Evolutionary conservation across 2,797 vertebrate genomes (phyloP), one percentile per base, ranked within the genome.

Genomic region (Acrocephalus scirpaceus): DNA sequence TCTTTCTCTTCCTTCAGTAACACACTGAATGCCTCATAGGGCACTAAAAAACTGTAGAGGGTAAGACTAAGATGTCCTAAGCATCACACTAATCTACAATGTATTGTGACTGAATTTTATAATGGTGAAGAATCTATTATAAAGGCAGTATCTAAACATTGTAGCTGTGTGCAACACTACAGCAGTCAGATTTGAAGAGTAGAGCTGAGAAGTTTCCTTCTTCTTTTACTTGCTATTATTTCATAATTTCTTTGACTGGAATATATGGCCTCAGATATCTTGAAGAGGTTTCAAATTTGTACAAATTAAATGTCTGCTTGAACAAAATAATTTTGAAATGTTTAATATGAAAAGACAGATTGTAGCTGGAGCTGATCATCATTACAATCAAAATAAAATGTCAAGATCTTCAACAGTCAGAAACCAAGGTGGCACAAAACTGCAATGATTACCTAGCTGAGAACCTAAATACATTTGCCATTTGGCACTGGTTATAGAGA

Each of bases 261-360:
- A 73, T 73, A 50, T 57, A 72, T 16, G 14, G 19, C 8, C 89
- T 80, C 50, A 72, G 50, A 50, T 69, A 47, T 30, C 10, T 45
- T 72, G 61, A 78, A 62, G 29, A 54, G 16, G 18, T 51, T 86
- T 93, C 44, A 73, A 65, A 72, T 64, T 32, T 62, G 79, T 29
- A 34, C 44, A 84, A 92, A 93, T 29, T 56, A 64, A 80, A 73
- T 3, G 2, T 44, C 84, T 89, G 30, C 53, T 86, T 90, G 72
- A 86, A 53, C 26, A 83, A 88, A 90, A 95, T 16, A 16, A 75
- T 78, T 86, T 84, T 72, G 44, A 94, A 88, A 65, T 86, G 7
- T 88, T 88, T 69, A 51, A 70, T 51, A 47, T 13, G 36, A 78
- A 90, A 92, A 93, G 73, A 88, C 44, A 95, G 47, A 86, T 22